phyloP scores from a whole-genome alignment of 2,113 vertebrate genomes.

The Theristicus caerulescens region DNA sequence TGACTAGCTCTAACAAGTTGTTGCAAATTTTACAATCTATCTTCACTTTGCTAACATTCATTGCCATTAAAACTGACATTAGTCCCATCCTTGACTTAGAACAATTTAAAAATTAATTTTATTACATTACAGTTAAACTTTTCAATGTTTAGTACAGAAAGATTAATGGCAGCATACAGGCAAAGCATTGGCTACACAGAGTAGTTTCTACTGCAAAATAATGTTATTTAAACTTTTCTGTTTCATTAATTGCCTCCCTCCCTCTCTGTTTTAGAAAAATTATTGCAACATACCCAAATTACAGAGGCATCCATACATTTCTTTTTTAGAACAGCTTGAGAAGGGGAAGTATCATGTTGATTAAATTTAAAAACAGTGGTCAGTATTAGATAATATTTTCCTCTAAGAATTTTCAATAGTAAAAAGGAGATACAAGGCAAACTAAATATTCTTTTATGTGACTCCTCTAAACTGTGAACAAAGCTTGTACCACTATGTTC shows the following conservation, averaged over 20 bases:
- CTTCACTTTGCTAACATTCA: neutral
- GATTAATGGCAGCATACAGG: neutral
- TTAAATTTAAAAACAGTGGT: neutral
- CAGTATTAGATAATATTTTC: neutral
- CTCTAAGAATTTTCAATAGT: neutral
- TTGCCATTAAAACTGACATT: neutral
- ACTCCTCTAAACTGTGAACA: neutral
- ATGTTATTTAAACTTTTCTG: neutral
- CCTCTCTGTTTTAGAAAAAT: neutral
- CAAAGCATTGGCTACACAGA: neutral
- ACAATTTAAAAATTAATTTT: slow-evolving; percentile 1
- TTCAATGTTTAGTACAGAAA: neutral
- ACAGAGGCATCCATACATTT: neutral
- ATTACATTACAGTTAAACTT: neutral
- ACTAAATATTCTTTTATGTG: neutral
- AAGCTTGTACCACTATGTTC: neutral
- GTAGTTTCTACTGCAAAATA: neutral
- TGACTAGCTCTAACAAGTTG: neutral
- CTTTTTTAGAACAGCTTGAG: neutral
- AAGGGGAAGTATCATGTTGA: neutral
- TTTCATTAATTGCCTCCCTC: neutral
- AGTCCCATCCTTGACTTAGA: neutral
- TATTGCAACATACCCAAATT: neutral
- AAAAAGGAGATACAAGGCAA: neutral
- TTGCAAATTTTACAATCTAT: neutral